Base-by-base conservation (phyloP, 2,797 vertebrate genomes). In the Eulemur coronatus region DNA sequence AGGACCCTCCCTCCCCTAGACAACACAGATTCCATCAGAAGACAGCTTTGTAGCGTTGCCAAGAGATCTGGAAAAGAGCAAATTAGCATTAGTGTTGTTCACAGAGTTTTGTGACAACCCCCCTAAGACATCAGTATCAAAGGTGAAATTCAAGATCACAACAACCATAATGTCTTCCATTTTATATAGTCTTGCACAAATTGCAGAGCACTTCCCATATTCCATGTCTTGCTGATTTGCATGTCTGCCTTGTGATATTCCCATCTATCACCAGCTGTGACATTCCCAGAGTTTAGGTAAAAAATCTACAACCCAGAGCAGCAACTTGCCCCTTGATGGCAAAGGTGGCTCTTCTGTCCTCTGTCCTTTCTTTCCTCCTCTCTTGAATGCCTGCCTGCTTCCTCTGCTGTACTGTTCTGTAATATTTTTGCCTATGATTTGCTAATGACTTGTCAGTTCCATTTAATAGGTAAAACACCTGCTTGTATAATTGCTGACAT, bases 401-500 rank as follows among this genome's bases (percentile, higher is more conserved):
- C 78, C 52, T 63, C 78, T n/a, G 15, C 52, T 33, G 30, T 2
- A 9, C 57, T 50, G 7, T 79, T 50, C 55, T 67, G 46, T 46
- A 22, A 24, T 55, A 4, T 20, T 26, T 79, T 50, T 30, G 35
- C 59, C 50, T 88, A 12, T 41, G 55, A 69, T 84, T 94, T 80
- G 24, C 88, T 75, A 46, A 85, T 92, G 52, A 63, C 92, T 84
- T 85, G 73, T 89, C 90, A 89, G 43, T 57, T 96, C 57, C 67
- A 15, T 81, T 94, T 72, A 41, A 14, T 84, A 55, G 61, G 55
- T 96, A 55, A 96, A 94, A 94, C 89, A 95, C 63, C 92, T 97
- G 95, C 96, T 92, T 89, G n/a, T 90, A 4, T 91, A 80, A 93
- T 43, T 33, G 33, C 89, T 89, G 93, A 87, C 84, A 84, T 97